Base-by-base conservation (phyloP, 2,797 vertebrate species). In the Rhabdomys pumilio region DNA sequence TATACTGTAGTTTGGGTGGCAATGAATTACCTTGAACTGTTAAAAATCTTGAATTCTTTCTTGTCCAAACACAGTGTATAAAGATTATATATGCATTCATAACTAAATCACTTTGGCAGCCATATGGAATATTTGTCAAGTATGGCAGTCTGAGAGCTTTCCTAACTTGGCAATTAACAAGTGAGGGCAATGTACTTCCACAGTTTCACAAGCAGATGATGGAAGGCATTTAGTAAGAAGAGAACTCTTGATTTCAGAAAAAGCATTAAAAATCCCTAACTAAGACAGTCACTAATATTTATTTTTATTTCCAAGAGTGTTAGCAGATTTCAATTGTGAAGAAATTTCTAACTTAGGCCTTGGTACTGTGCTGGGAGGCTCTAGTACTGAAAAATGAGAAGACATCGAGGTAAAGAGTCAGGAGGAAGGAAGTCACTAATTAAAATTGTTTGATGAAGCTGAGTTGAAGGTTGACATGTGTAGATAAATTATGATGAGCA, bases 261-360 rank as follows among this genome's bases (percentile, higher is more conserved):
- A 2, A 47, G 26, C 24, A 47, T 29, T 47, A 76, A 44, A 76
- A 76, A 24, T 3, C 10, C 34, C 20, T 41, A 72, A 73, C 8
- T 73, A 26, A 76, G 75, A 14, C 13, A 47, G 75, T 76, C 13
- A 26, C 86, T 95, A 47, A 97, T 86, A 55, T 97, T 97, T 86
- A 14, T 92, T 76, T 97, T 79, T 31, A 57, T 97, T 98, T 98
- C 89, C 73, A 96, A 86, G 92, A 97, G 91, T 50, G 55, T 92
- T 97, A 80, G 67, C 94, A 96, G 94, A 97, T 97, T 97, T 98
- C 41, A 94, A 12, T 91, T 97, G 57, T 86, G 97, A 97, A 97
- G 87, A 97, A 98, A 97, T 96, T 93, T 38, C 90, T 77, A 92
- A 93, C 50, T 92, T 85, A n/a, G 94, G 41, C 87, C 88, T 96